Evolutionary conservation across 2,888 invertebrate genomes (phyloP).

Genomic region (Drosophila rellima): DNA sequence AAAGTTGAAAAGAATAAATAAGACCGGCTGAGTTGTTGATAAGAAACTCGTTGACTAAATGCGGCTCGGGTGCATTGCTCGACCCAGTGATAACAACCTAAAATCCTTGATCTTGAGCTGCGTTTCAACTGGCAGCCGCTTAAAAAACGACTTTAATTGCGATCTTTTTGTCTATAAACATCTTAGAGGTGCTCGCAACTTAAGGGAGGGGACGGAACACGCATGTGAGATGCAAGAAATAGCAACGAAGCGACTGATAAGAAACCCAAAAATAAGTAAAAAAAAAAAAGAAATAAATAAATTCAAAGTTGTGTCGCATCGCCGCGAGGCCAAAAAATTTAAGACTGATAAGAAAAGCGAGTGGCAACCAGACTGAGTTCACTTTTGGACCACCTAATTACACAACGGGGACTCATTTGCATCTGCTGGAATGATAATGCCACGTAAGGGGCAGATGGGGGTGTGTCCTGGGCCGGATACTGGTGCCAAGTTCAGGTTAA

Average conservation of each 20-base stretch:
- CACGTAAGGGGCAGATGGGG: constrained; percentile 16
- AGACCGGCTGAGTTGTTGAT: constrained; percentile 43
- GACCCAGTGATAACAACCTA: constrained; percentile 70
- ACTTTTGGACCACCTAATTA: constrained; percentile 51
- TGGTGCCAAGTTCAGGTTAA: constrained; percentile 3
- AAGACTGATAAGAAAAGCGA: constrained; percentile 36
- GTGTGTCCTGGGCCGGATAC: constrained; percentile 19
- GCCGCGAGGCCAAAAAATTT: constrained; percentile 40
- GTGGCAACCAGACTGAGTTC: constrained; percentile 11
- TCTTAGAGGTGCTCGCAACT: constrained; percentile 10
- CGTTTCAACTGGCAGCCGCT: constrained; percentile 70
- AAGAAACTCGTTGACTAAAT: constrained; percentile 79
- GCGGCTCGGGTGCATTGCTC: constrained; percentile 79
- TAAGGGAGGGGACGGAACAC: neutral
- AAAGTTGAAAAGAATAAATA: neutral
- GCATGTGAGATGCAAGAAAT: constrained; percentile 47
- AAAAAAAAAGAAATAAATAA: neutral
- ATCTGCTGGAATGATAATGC: constrained; percentile 55
- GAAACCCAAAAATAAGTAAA: constrained; percentile 18
- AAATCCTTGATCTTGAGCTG: constrained; percentile 82
- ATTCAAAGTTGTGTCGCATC: constrained; percentile 51
- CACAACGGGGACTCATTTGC: constrained; percentile 68
- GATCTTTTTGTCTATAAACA: constrained; percentile 34
- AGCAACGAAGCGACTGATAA: constrained; percentile 55
- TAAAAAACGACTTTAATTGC: constrained; percentile 41